Evolutionary conservation across 2,797 vertebrate genomes (phyloP), one percentile per base, ranked within the genome.

Genomic region (Distichodus sexfasciatus): DNA sequence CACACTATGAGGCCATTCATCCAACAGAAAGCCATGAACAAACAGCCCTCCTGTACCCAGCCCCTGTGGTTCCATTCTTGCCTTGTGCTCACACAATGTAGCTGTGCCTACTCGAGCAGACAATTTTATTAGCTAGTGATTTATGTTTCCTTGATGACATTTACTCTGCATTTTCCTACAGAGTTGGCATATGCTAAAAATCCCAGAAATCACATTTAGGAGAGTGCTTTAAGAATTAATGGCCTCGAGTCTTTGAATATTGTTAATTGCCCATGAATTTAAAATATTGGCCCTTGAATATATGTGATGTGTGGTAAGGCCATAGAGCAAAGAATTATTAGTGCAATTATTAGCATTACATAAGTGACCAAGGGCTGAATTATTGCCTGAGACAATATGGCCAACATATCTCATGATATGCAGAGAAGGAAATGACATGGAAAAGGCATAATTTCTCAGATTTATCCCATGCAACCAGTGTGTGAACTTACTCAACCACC

Each of bases 241-340:
- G 24, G 9, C 36, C 71, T 78, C 70, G 60, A 75, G 50, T 33
- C 68, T 78, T 75, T 66, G 66, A 76, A 70, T 59, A 69, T 55
- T 76, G 55, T 81, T 73, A 80, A 81, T 75, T 71, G 53, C 51
- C 79, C 69, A 70, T 76, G 78, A 63, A 68, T 79, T 31, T 76
- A 64, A 78, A 78, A 78, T 82, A 78, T 70, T 63, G 53, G 53
- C 60, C 69, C 64, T 66, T 68, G 61, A 63, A 72, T 76, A 26
- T 66, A 48, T 67, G 38, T 28, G 15, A 70, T 71, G 66, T 74
- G 71, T 76, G 46, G 66, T 55, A 73, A 69, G 76, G 72, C 48
- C 60, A 69, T 35, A 74, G 19, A 41, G 38, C 33, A 48, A 47
- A 54, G 26, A 74, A 48, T 72, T 80, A 76, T 78, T 73, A 54